A percentile compares a stretch with the other conserved stretches of the same genome.
These are phyloP conservation scores for Melieria omissa DNA, from an alignment of 2,888 invertebrate species.

Conservation along the genomic window DNA sequence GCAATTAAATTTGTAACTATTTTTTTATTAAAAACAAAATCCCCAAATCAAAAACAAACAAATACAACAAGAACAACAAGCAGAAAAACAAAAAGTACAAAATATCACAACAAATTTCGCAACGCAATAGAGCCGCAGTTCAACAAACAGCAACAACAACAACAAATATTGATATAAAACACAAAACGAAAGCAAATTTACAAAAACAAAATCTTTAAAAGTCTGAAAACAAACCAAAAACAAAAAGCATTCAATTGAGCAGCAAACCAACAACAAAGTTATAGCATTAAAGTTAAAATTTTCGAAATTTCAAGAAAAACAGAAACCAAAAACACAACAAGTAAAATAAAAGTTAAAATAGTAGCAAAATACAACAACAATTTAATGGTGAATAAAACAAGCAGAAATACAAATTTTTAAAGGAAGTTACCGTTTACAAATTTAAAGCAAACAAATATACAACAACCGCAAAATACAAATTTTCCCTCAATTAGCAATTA, in stretches of 20 bases:
- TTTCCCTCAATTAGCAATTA: neutral
- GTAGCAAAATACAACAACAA: slow-evolving; percentile 39
- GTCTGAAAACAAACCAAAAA: slow-evolving; percentile 38
- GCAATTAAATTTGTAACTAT: slow-evolving; percentile 38
- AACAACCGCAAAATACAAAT: slow-evolving; percentile 14
- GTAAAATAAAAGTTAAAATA: slow-evolving; percentile 41
- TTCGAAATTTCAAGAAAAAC: slow-evolving; percentile 29
- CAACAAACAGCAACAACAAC: slow-evolving; percentile 40
- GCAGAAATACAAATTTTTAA: slow-evolving; percentile 48
- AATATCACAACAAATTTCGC: slow-evolving; percentile 48
- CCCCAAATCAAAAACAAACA: slow-evolving; percentile 33
- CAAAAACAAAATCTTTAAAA: slow-evolving; percentile 42
- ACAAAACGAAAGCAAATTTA: slow-evolving; percentile 45
- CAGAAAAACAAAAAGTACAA: slow-evolving; percentile 56
- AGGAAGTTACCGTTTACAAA: slow-evolving; percentile 44
- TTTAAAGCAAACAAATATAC: neutral
- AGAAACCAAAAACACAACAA: slow-evolving; percentile 32
- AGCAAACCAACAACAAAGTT: slow-evolving; percentile 28
- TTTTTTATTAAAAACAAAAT: slow-evolving; percentile 40
- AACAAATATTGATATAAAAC: slow-evolving; percentile 46
- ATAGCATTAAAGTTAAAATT: slow-evolving; percentile 32
- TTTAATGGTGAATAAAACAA: slow-evolving; percentile 41
- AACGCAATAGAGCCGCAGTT: slow-evolving; percentile 47
- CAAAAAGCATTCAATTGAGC: slow-evolving; percentile 1
- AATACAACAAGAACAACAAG: slow-evolving; percentile 44